These are phyloP conservation scores for Agonopterix arenella DNA, from an alignment of 2,888 invertebrate species.

Conservation along the genomic window DNA sequence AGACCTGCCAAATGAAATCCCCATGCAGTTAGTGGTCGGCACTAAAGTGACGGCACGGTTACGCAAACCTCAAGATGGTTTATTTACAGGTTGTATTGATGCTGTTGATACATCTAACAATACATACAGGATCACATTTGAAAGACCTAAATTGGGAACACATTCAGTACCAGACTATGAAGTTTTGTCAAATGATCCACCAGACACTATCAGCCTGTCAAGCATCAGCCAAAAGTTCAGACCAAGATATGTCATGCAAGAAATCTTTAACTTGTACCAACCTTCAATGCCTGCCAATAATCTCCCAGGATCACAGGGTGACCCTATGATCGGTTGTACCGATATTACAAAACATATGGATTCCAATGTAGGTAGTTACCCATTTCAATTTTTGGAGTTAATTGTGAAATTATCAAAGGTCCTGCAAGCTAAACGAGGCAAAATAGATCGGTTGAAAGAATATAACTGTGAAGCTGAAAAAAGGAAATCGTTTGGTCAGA, in stretches of 20 bases:
- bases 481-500: slow-evolving; percentile 86
- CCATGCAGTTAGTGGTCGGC: slow-evolving; percentile 95
- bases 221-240: slow-evolving; percentile 89
- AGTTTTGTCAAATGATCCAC: slow-evolving; percentile 94
- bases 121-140: slow-evolving; percentile 96
- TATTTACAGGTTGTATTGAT: slow-evolving; percentile 95
- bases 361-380: slow-evolving; percentile 85
- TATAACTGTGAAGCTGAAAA: slow-evolving; percentile 96
- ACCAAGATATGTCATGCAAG: slow-evolving; percentile 80
- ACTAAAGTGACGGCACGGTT: slow-evolving; percentile 95
- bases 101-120: slow-evolving; percentile 97
- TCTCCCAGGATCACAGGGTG: slow-evolving; percentile 68
- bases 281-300: slow-evolving; percentile 44
- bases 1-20: slow-evolving; percentile 96
- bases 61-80: slow-evolving; percentile 94
- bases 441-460: slow-evolving; percentile 86
- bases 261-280: slow-evolving; percentile 67
- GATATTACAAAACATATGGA: slow-evolving; percentile 64
- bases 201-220: slow-evolving; percentile 92
- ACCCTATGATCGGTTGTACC: slow-evolving; percentile 81
- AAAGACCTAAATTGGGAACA: slow-evolving; percentile 93
- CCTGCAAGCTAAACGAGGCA: slow-evolving; percentile 86
- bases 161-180: slow-evolving; percentile 98
- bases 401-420: slow-evolving; percentile 93
- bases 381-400: slow-evolving; percentile 88